These are phyloP conservation scores for Protomyctophum bolini DNA, from an alignment of 2,113 vertebrate species.

Conservation along the genomic window DNA sequence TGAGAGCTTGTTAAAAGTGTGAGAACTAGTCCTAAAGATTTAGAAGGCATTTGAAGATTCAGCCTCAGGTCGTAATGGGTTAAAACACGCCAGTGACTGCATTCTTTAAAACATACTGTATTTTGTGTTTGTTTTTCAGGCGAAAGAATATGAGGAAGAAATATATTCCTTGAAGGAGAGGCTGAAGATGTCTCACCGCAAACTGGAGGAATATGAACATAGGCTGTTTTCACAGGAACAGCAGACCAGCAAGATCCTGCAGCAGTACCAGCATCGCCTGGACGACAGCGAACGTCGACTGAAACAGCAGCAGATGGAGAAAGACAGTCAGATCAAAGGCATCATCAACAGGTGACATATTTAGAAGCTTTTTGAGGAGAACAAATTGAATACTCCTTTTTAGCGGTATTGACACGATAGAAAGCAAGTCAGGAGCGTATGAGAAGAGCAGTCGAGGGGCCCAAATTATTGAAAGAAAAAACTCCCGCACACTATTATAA, in stretches of 20 bases:
- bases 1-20: no score
- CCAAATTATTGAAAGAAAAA: no score
- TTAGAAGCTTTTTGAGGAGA: no score
- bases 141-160: conserved; percentile 95
- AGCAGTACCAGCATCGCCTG: conserved; percentile 92
- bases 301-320: conserved; percentile 91
- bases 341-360: conserved; percentile 93
- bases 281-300: conserved; percentile 94
- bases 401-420: no score
- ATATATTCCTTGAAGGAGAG: conserved; percentile 93
- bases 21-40: no score
- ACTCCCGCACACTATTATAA: no score
- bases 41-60: no score
- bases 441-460: no score
- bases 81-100: background rate
- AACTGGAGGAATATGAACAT: conserved; percentile 94
- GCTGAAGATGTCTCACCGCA: conserved; percentile 94
- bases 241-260: conserved; percentile 92
- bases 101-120: background rate
- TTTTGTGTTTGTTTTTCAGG: conserved; percentile 67
- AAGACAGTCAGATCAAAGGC: conserved; percentile 96
- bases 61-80: no score
- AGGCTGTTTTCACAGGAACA: conserved; percentile 90
- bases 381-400: no score
- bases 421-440: no score